phyloP scores from a whole-genome alignment of 2,797 vertebrate genomes.

The Acanthis flammea region DNA sequence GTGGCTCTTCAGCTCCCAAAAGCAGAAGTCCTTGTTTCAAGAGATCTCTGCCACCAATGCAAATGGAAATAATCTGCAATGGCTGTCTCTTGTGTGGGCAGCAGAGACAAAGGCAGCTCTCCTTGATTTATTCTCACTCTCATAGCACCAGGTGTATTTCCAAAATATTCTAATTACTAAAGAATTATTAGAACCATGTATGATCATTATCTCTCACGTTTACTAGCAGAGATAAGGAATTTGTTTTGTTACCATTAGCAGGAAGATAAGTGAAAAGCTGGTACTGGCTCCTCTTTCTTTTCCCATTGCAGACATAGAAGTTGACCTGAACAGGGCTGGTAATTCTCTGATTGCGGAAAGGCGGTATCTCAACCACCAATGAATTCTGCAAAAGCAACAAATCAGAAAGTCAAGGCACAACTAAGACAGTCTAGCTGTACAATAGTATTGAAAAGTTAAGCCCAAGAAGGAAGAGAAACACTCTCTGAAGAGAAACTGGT shows the following conservation, averaged over 20 bases:
- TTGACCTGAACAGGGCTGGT: constrained; percentile 90
- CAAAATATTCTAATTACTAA: background rate
- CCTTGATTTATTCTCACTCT: background rate
- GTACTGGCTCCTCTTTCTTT: constrained; percentile 96
- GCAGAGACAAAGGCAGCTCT: background rate
- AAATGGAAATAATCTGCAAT: background rate
- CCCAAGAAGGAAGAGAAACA: background rate
- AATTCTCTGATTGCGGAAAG: constrained; percentile 93
- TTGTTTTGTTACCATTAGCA: constrained; percentile 84
- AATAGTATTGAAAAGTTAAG: background rate
- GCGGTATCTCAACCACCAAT: constrained; percentile 90
- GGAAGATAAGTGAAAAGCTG: constrained; percentile 96
- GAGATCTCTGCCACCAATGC: background rate
- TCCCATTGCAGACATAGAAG: constrained; percentile 97
- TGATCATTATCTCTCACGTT: background rate
- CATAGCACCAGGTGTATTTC: background rate
- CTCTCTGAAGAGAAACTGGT: background rate
- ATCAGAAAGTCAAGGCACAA: background rate
- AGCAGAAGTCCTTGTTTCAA: background rate
- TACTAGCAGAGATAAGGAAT: constrained; percentile 26
- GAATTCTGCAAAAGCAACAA: constrained; percentile 77
- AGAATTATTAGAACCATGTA: background rate
- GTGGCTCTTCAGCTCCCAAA: background rate
- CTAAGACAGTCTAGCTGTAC: background rate
- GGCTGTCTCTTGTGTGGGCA: background rate